Evolutionary conservation across 2,113 vertebrate species (phyloP).

Genomic region (Syngnathoides biaculeatus): DNA sequence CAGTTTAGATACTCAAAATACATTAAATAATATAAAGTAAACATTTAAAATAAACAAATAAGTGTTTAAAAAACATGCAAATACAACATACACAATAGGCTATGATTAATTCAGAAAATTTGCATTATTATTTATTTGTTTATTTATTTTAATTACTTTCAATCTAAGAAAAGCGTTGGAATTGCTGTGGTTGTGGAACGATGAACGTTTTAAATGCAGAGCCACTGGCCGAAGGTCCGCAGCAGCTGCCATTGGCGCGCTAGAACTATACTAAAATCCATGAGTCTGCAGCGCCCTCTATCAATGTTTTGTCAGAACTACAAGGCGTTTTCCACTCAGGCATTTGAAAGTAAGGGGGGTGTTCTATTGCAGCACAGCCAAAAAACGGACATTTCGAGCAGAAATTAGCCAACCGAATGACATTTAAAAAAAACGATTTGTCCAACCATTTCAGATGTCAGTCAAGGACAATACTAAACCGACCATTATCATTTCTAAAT

Average conservation of each 20-base stretch:
- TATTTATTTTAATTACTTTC: background rate
- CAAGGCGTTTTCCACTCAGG: background rate
- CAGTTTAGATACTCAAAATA: background rate
- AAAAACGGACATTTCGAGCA: background rate
- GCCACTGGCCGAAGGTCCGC: slow-evolving; percentile 12
- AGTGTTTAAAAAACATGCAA: background rate
- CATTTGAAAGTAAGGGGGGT: background rate
- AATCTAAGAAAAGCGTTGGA: background rate
- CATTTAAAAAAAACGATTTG: background rate
- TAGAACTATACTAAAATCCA: background rate
- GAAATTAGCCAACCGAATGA: background rate
- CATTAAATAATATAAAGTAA: background rate
- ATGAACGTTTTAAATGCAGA: slow-evolving; percentile 8
- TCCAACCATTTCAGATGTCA: background rate
- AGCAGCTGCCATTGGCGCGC: background rate
- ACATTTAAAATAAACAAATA: background rate
- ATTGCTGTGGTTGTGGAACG: background rate
- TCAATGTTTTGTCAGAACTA: slow-evolving; percentile 11
- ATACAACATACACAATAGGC: background rate
- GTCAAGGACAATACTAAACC: background rate
- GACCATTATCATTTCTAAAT: background rate
- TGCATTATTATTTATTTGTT: background rate
- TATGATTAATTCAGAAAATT: background rate
- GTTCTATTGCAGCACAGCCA: background rate
- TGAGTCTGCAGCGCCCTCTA: slow-evolving; percentile 65